Percentiles rank a stretch among this genome's conserved stretches.
phyloP scores from a whole-genome alignment of 2,797 vertebrate genomes.

The Bufotes viridis region DNA sequence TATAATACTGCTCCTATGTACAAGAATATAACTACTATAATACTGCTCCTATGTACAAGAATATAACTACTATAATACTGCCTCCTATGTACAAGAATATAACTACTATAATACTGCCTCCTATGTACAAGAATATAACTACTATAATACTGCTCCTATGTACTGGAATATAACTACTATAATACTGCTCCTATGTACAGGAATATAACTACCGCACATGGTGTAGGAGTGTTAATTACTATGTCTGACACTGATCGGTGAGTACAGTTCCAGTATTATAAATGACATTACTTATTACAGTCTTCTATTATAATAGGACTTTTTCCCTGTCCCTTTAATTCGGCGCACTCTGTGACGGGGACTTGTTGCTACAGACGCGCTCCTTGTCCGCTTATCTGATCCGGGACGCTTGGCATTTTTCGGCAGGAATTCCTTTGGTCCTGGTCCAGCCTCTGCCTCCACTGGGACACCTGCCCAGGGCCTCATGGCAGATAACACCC shows the following conservation, averaged over 20 bases:
- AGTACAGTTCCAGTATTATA: no score
- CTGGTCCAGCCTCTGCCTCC: neutral
- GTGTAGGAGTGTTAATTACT: no score
- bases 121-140: constrained; percentile 1
- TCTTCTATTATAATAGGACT: no score
- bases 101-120: constrained; percentile 4
- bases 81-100: neutral
- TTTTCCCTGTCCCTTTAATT: no score
- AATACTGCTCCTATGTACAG: no score
- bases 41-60: no score
- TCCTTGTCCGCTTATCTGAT: constrained; percentile 25
- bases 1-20: no score
- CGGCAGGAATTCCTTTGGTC: constrained; percentile 33
- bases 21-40: no score
- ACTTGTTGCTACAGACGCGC: neutral
- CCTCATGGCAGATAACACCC: neutral
- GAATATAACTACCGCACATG: no score
- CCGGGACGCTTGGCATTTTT: constrained; percentile 18
- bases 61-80: neutral
- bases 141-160: neutral
- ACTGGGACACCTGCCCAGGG: neutral
- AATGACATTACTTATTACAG: no score
- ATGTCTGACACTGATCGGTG: no score
- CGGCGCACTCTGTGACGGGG: neutral
- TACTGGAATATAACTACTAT: neutral